Conservation (phyloP, 2,797 vertebrate species). For the Pipistrellus kuhlii region DNA sequence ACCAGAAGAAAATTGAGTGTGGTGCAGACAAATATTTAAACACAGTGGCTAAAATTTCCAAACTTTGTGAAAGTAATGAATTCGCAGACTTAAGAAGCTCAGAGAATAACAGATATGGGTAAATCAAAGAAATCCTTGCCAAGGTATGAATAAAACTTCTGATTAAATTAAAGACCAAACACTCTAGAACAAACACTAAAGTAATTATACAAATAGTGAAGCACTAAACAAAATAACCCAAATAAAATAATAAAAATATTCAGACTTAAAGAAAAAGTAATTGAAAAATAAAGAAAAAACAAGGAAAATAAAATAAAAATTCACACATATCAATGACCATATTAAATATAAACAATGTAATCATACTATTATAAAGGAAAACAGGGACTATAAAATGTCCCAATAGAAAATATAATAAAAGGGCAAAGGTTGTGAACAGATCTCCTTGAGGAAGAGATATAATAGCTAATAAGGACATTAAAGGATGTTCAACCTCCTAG, state of each 20-base stretch:
- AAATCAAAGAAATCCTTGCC: not conserved
- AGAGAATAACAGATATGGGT: not conserved
- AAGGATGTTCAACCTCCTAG: not conserved
- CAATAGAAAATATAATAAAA: not conserved
- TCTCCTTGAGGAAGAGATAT: not conserved
- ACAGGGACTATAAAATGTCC: not conserved
- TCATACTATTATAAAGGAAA: not conserved
- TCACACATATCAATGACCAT: not conserved
- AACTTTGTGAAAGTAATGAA: not conserved
- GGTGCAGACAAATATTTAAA: not conserved
- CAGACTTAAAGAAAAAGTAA: not conserved
- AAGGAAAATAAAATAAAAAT: not conserved
- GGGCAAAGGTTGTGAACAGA: not conserved
- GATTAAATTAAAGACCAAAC: not conserved
- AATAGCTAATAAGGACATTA: not conserved
- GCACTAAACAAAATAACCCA: not conserved
- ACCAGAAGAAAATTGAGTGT: not conserved
- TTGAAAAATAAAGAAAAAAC: not conserved
- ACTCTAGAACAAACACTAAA: not conserved
- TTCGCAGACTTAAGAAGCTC: not conserved
- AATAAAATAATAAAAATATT: not conserved
- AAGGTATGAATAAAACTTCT: not conserved
- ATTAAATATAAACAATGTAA: not conserved
- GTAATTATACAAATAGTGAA: not conserved
- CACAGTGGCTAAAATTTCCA: not conserved